These are phyloP conservation scores for Etheostoma perlongum DNA, from an alignment of 2,797 vertebrate species.

Conservation along the genomic window DNA sequence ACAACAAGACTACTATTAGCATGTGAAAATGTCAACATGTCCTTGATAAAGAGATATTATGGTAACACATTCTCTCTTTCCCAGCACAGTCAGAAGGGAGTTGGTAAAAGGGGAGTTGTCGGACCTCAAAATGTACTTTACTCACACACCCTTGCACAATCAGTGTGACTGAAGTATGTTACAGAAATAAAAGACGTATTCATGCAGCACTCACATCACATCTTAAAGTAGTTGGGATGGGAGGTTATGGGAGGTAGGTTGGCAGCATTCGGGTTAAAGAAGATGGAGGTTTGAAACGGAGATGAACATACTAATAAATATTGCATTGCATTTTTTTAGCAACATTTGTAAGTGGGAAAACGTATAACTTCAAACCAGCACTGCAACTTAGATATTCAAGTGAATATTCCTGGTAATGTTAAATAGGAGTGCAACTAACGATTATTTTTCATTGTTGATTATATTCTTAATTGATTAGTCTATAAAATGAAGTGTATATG, in stretches of 20 bases:
- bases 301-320: constrained; percentile 10
- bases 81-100: constrained; percentile 54
- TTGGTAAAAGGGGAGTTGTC: constrained; percentile 58
- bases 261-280: constrained; percentile 19
- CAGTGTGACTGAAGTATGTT: constrained; percentile 57
- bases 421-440: not conserved
- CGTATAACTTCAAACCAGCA: not conserved
- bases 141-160: constrained; percentile 53
- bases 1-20: constrained; percentile 35
- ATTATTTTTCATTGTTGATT: too few relatives aligned
- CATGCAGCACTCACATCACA: constrained; percentile 43
- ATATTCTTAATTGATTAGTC: too few relatives aligned
- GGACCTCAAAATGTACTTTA: constrained; percentile 60
- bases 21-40: constrained; percentile 61
- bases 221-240: constrained; percentile 45
- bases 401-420: not conserved
- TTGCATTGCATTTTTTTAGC: not conserved
- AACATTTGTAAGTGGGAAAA: constrained; percentile 1
- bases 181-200: constrained; percentile 57
- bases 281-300: constrained; percentile 5
- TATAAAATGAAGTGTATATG: too few relatives aligned
- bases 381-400: constrained; percentile 1
- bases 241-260: constrained; percentile 6
- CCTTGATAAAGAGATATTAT: constrained; percentile 64
- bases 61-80: constrained; percentile 38